These are phyloP conservation scores for Monoplex corrugatus DNA, from an alignment of 2,888 invertebrate genomes.

Conservation along the genomic window DNA sequence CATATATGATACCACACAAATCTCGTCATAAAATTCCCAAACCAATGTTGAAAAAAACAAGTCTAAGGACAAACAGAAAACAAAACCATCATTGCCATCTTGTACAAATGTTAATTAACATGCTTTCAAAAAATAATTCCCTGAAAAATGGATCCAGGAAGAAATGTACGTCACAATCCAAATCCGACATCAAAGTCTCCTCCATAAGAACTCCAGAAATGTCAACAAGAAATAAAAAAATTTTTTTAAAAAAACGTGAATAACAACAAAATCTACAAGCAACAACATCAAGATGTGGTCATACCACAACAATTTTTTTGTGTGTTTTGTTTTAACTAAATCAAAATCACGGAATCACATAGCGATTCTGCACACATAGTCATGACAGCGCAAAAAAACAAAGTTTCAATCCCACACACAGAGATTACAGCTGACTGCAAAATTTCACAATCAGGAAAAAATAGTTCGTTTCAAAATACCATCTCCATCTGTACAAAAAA, in stretches of 20 bases:
- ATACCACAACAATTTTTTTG: conserved; percentile 24
- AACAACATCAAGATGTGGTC: conserved; percentile 33
- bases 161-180: conserved; percentile 13
- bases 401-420: conserved; percentile 27
- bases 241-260: background rate
- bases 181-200: background rate
- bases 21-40: no score
- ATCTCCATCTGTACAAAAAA: conserved; percentile 26
- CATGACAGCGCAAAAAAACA: conserved; percentile 5
- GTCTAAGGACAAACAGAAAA: background rate
- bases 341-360: background rate
- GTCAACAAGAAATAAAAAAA: conserved; percentile 26
- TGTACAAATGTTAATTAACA: background rate
- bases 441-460: conserved; percentile 49
- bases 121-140: background rate
- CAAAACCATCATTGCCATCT: background rate
- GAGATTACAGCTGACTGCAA: conserved; percentile 50
- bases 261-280: conserved; percentile 4
- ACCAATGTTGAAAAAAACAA: background rate
- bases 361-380: background rate
- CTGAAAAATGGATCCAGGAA: conserved; percentile 31
- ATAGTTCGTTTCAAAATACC: conserved; percentile 49
- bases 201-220: background rate
- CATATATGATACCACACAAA: no score
- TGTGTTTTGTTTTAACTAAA: no score